These are phyloP conservation scores for Mylabris phalerata DNA, from an alignment of 1,140 invertebrate species.

Conservation along the genomic window DNA sequence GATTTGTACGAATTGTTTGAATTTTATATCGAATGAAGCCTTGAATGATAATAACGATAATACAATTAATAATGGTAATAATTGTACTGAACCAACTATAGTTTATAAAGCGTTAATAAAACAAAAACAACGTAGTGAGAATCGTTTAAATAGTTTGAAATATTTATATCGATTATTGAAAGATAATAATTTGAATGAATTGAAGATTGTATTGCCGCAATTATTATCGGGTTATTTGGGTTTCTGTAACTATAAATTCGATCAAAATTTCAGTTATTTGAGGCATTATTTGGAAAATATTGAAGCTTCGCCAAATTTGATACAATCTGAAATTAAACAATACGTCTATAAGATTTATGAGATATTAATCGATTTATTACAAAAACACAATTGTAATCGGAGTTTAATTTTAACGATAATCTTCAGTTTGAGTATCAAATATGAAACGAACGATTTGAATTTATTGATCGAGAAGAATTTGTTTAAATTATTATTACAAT, in stretches of 20 bases:
- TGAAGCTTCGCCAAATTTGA: constrained; percentile 37
- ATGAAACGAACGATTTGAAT: constrained; percentile 51
- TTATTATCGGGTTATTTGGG: constrained; percentile 55
- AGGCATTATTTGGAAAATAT: constrained; percentile 49
- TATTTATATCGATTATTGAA: constrained; percentile 1
- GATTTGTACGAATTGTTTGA: too few species aligned
- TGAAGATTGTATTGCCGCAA: constrained; percentile 49
- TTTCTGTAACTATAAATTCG: constrained; percentile 42
- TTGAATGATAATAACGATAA: background rate
- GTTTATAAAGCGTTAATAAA: constrained; percentile 16
- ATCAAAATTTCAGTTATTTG: constrained; percentile 38
- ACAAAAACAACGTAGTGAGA: constrained; percentile 46
- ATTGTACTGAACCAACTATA: background rate
- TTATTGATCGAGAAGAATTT: constrained; percentile 53
- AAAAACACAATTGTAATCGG: too few species aligned
- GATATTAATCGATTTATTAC: constrained; percentile 37
- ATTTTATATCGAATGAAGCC: too few species aligned
- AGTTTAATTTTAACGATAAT: constrained; percentile 43
- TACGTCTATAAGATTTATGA: constrained; percentile 45
- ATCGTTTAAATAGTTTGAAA: constrained; percentile 43
- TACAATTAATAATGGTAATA: background rate
- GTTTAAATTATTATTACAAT: constrained; percentile 43
- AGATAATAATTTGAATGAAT: constrained; percentile 22
- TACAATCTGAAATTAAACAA: constrained; percentile 42
- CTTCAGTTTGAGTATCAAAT: constrained; percentile 53